Evolutionary conservation across 2,113 vertebrate species (phyloP), one percentile per base, ranked within the genome.

Genomic region (Otus sunia): DNA sequence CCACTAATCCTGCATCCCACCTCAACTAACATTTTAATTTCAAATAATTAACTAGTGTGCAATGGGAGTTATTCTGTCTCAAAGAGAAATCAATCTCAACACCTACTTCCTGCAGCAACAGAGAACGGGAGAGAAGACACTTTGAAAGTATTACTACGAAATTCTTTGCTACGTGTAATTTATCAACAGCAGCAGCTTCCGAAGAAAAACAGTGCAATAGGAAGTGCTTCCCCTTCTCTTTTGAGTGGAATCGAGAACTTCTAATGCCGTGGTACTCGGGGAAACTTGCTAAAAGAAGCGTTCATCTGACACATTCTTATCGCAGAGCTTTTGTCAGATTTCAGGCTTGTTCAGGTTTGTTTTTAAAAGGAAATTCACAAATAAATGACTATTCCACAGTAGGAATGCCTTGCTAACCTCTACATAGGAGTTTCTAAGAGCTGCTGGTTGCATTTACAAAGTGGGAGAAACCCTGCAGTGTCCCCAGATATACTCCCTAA

Each of bases 331-430:
- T 53, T 16, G 16, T 56, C 74, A 82, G 47, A 58, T n/a, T 59
- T 66, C 22, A 53, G 34, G 39, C 58, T 55, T 39, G 30, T 52
- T 60, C 41, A 15, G 5, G 41, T 58, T 78, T 95, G 60, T 64
- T 90, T 89, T 69, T 53, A 52, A 72, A 64, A 76, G 25, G 23
- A 47, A 82, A 66, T 39, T 29, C 60, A 67, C 36, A 81, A 62
- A 50, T 34, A 74, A 92, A 79, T 22, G 0, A 22, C 49, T 53
- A 12, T 22, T 75, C 23, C 0, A 0, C 34, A 39, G n/a, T 5
- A 32, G 47, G 59, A 62, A 49, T 16, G 47, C 60, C 23, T 67
- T 19, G 50, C 36, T 84, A 25, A 63, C 15, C 41, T 62, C 80
- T 32, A 15, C 64, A 64, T 10, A 3, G 4, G 19, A 76, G 59